Base-by-base conservation (phyloP, 2,113 vertebrate species). In the Natator depressus region DNA sequence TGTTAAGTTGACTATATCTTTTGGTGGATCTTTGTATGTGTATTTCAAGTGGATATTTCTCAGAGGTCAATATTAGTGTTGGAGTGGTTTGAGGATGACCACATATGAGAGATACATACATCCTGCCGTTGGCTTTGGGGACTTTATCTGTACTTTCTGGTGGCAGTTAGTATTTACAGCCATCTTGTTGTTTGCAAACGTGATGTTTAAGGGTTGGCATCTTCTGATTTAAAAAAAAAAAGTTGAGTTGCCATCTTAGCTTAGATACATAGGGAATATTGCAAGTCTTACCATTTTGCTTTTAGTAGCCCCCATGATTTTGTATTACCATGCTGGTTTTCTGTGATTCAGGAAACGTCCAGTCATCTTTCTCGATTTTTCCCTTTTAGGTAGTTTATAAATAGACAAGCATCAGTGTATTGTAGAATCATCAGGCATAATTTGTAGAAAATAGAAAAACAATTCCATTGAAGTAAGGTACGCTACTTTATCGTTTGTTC, bases 1-100 rank as follows among this genome's bases (percentile, higher is more conserved):
- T 97, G 94, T 91, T 97, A 93, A 97, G 93, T 96, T 97, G 95
- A 96, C 97, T 97, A 94, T 97, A 31, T 46, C 82, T 96, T 97
- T 97, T 87, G 96, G 96, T 97, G 97, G 87, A 97, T 96, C 94
- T 83, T 97, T 97, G 95, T 97, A 95, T 96, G 95, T 95, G 94
- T 97, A 96, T 96, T 96, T 97, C 95, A 97, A 97, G 96, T 97
- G 94, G 97, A 97, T 97, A 96, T 95, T 97, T 96, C 57, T 97
- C 95, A 97, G 95, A 97, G 85, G 97, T 94, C 94, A 97, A 42
- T 97, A 91, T 96, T 97, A 95, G 96, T 97, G 94, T 96, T 97
- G 95, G 87, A 97, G 84, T 97, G 96, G 96, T 97, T 97, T 96
- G 97, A 97, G 96, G 95, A 96, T 97, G 97, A 95, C 82, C 94